Conservation (phyloP, 2,888 invertebrate species). For the Microctonus aethiopoides region DNA sequence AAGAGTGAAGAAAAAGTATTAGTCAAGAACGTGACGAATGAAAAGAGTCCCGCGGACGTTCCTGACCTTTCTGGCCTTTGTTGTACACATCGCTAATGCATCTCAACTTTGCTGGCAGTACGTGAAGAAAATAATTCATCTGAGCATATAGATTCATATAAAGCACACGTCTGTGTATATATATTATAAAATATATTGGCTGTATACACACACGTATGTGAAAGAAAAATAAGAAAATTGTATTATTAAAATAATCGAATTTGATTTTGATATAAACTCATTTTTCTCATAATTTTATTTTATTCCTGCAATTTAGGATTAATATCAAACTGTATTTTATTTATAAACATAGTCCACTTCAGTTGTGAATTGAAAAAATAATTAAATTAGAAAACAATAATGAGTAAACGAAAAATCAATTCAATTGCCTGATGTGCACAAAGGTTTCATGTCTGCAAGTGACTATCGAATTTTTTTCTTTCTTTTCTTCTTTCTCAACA, state of each 20-base stretch:
- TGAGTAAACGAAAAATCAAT: too few relatives aligned
- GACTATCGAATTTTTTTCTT: neutral
- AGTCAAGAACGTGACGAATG: conserved; percentile 17
- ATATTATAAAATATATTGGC: neutral
- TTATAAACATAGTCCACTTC: too few relatives aligned
- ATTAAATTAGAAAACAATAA: neutral
- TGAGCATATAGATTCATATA: conserved; percentile 17
- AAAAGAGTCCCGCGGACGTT: conserved; percentile 15
- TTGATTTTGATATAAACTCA: too few relatives aligned
- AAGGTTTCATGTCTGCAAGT: neutral
- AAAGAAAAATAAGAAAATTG: neutral
- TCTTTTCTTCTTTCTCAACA: too few relatives aligned
- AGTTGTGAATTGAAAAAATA: neutral
- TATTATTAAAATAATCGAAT: too few relatives aligned
- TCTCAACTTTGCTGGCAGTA: conserved; percentile 48
- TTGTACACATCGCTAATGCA: conserved; percentile 51
- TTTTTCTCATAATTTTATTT: too few relatives aligned
- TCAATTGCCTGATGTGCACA: neutral
- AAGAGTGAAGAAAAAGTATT: conserved; percentile 1
- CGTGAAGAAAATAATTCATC: conserved; percentile 48
- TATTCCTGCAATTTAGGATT: too few relatives aligned
- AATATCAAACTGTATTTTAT: too few relatives aligned
- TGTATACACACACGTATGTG: neutral
- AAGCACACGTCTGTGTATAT: conserved; percentile 9
- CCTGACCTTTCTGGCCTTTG: conserved; percentile 37